A percentile compares a stretch with the other conserved stretches of the same genome.
phyloP scores from a whole-genome alignment of 2,797 vertebrate genomes.

The Amniataba percoides region DNA sequence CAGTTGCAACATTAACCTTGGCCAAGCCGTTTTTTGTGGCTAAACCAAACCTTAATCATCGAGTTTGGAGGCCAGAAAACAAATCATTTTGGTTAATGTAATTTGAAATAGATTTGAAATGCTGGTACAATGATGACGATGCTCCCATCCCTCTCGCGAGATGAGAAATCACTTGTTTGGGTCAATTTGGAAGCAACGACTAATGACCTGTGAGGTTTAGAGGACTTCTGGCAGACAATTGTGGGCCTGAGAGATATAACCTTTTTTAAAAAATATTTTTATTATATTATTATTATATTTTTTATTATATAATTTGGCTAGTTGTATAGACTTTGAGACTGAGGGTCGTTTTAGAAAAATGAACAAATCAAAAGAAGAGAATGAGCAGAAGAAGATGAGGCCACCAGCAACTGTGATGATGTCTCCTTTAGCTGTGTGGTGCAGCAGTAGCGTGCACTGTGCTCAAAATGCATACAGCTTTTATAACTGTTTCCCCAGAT shows the following conservation, averaged over 20 bases:
- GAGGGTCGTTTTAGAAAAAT: background rate
- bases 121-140: background rate
- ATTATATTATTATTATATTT: background rate
- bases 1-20: background rate
- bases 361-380: conserved; percentile 9
- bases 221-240: background rate
- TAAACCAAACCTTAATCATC: background rate
- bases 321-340: conserved; percentile 26
- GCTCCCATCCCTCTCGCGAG: too few species aligned
- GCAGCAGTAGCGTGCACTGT: background rate
- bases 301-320: background rate
- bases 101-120: background rate
- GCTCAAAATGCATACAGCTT: conserved; percentile 17
- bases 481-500: conserved; percentile 34
- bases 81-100: background rate
- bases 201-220: background rate
- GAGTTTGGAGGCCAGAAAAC: background rate
- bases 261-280: background rate
- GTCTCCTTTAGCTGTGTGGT: conserved; percentile 2
- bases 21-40: background rate
- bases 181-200: background rate
- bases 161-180: background rate
- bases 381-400: background rate
- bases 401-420: background rate
- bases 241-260: background rate